phyloP scores from a whole-genome alignment of 1,140 invertebrate genomes.

The Kradibia gibbosae region DNA sequence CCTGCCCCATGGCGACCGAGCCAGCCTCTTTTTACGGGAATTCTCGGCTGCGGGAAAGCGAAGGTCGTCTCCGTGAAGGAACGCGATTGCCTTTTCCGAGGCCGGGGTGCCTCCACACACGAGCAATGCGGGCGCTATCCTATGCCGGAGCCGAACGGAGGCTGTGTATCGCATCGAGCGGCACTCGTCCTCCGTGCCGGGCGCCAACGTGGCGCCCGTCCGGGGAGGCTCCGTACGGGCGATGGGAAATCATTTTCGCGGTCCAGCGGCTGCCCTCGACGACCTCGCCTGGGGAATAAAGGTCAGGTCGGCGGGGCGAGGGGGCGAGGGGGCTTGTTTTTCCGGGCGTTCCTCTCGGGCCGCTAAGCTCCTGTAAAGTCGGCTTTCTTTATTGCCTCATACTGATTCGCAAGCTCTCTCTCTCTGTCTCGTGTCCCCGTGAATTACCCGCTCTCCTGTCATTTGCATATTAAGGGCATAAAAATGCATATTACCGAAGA shows the following conservation, averaged over 20 bases:
- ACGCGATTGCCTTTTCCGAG: slow-evolving; percentile 47
- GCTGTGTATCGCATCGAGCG: too few relatives aligned
- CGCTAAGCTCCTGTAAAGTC: slow-evolving; percentile 44
- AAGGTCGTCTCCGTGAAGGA: slow-evolving; percentile 50
- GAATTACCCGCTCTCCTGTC: slow-evolving; percentile 39
- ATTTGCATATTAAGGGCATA: slow-evolving; percentile 52
- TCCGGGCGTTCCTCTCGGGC: slow-evolving; percentile 38
- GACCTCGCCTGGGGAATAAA: slow-evolving; percentile 7
- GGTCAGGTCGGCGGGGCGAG: neutral
- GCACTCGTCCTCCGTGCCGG: slow-evolving; percentile 28
- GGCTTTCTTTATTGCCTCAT: slow-evolving; percentile 44
- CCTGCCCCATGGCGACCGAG: slow-evolving; percentile 46
- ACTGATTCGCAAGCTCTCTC: slow-evolving; percentile 29
- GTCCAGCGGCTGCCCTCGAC: slow-evolving; percentile 37
- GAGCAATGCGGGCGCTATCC: neutral
- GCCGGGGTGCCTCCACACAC: slow-evolving; percentile 30
- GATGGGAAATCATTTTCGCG: slow-evolving; percentile 52
- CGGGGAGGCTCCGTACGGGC: neutral
- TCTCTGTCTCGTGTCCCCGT: slow-evolving; percentile 1
- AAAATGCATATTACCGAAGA: slow-evolving; percentile 52
- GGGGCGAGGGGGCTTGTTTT: slow-evolving; percentile 23
- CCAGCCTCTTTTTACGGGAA: slow-evolving; percentile 28
- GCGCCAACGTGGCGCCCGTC: neutral
- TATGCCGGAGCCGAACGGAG: neutral
- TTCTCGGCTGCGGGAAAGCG: slow-evolving; percentile 29